A percentile compares a stretch with the other conserved stretches of the same genome.
phyloP scores from a whole-genome alignment of 2,888 invertebrate species.

The Heteromurus nitidus region DNA sequence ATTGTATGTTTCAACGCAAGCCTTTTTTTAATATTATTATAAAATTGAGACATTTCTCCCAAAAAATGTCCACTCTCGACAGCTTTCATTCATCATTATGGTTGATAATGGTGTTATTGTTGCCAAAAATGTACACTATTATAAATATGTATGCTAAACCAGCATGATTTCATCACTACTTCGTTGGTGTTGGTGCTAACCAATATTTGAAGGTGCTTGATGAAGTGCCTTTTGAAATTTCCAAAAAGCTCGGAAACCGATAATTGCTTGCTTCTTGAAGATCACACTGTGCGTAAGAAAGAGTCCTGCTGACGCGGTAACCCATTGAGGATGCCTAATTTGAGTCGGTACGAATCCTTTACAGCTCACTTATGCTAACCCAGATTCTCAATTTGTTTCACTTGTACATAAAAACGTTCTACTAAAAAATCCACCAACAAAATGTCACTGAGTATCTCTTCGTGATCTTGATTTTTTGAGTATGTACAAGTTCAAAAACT shows the following conservation, averaged over 20 bases:
- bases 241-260: constrained; percentile 45
- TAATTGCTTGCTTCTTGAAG: constrained; percentile 35
- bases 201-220: constrained; percentile 1
- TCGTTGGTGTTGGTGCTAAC: neutral
- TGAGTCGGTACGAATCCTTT: constrained; percentile 46
- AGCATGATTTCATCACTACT: too few species aligned
- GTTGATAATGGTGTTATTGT: neutral
- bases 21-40: too few species aligned
- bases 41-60: too few species aligned
- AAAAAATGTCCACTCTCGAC: too few species aligned
- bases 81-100: too few species aligned
- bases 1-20: too few species aligned
- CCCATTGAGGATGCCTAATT: constrained; percentile 50
- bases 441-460: constrained; percentile 49
- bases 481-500: constrained; percentile 24
- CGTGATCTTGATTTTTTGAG: constrained; percentile 21
- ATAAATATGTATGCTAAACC: neutral
- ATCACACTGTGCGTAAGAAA: constrained; percentile 32
- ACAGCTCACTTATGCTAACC: constrained; percentile 66
- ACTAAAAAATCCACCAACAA: constrained; percentile 56
- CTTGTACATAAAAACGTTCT: constrained; percentile 49
- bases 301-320: constrained; percentile 54
- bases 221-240: constrained; percentile 25
- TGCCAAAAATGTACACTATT: neutral
- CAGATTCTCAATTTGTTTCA: constrained; percentile 66